phyloP scores from a whole-genome alignment of 2,113 vertebrate species.

The Clarias magur region DNA sequence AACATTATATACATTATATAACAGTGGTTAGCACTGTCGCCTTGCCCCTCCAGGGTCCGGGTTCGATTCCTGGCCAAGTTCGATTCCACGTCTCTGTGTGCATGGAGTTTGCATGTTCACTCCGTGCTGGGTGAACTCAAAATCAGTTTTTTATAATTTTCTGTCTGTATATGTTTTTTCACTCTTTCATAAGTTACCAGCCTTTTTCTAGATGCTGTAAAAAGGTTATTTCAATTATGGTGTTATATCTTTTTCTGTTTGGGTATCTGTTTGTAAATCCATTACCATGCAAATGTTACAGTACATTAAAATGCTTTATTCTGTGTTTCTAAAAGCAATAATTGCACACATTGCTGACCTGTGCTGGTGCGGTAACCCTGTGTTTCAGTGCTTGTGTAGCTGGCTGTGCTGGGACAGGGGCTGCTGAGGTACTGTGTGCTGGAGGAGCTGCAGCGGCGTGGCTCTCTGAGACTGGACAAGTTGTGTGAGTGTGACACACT shows the following conservation, averaged over 20 bases:
- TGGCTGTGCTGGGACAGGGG: conserved; percentile 77
- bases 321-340: not conserved
- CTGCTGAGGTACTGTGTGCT: conserved; percentile 83
- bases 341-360: conserved; percentile 72
- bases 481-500: conserved; percentile 90
- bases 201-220: not conserved
- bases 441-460: conserved; percentile 82
- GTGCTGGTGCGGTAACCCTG: conserved; percentile 78
- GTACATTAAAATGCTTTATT: not conserved
- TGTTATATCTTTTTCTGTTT: not conserved
- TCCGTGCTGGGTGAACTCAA: not conserved
- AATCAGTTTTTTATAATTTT: not conserved
- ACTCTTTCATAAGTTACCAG: too few species aligned
- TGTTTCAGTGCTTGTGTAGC: conserved; percentile 73
- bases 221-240: not conserved
- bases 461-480: conserved; percentile 93
- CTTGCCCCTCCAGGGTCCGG: too few species aligned
- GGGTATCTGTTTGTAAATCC: not conserved
- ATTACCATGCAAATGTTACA: not conserved
- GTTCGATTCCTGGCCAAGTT: too few species aligned
- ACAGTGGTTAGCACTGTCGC: too few species aligned
- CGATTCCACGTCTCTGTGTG: too few species aligned
- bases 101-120: too few species aligned
- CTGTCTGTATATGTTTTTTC: not conserved
- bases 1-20: not conserved